Percentiles rank a stretch among this genome's conserved stretches.
Conservation (phyloP, 2,888 invertebrate species). For the Plagodis dolabraria region DNA sequence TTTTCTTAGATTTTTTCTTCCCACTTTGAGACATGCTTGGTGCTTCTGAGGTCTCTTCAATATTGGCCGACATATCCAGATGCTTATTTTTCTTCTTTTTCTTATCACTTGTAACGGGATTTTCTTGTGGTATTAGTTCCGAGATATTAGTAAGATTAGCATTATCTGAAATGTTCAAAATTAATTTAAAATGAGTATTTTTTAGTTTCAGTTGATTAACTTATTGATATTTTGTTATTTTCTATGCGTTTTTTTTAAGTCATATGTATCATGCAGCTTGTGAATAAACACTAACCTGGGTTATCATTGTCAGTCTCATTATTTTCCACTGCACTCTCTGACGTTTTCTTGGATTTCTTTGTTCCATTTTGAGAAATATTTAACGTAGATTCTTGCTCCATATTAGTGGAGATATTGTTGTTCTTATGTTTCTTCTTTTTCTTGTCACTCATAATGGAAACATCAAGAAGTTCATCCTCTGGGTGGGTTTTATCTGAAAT, state of each 20-base stretch:
- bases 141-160: background rate
- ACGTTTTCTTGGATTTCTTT: background rate
- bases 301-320: background rate
- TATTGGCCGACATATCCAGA: background rate
- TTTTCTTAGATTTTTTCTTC: conserved; percentile 1
- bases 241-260: no score
- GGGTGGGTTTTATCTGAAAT: background rate
- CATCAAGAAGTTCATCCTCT: background rate
- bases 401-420: background rate
- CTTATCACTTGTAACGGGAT: conserved; percentile 2
- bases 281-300: background rate
- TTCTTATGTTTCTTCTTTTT: background rate
- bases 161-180: background rate
- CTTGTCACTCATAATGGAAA: background rate
- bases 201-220: no score
- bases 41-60: background rate
- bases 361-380: background rate
- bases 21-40: background rate
- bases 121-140: background rate
- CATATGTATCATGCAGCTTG: no score
- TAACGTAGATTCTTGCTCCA: background rate
- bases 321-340: background rate
- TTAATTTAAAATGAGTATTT: background rate
- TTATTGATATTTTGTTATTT: no score
- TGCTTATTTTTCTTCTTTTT: conserved; percentile 6